Base-by-base conservation (phyloP, 2,797 vertebrate species). In the Rhinoraja longicauda region DNA sequence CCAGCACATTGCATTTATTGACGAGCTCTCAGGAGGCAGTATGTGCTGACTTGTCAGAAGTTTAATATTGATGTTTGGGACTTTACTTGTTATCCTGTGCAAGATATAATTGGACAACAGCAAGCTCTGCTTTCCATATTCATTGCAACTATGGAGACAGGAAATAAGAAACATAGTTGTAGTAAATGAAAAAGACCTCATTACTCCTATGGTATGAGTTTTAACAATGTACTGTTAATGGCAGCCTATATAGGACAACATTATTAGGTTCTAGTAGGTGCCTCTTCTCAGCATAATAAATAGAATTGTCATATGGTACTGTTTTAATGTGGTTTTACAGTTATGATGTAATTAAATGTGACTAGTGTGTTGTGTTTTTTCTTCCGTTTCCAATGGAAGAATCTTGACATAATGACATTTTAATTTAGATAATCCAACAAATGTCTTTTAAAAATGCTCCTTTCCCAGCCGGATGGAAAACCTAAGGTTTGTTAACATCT, bases 31-130 rank as follows among this genome's bases (percentile, higher is more conserved):
- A 9, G 84, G 59, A 88, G 84, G 62, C 84, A 36, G 59, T 88
- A 88, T 36, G 59, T 88, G 84, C 84, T 88, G 84, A 88, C 7
- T 88, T 64, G 84, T 88, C 84, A 88, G 62, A 88, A 88, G 84
- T 88, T 45, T 88, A 88, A 67, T 62, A 67, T 88, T 88, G 62
- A 88, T 32, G 32, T 88, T 88, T 88, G 84, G 59, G 84, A 67
- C n/a, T 88, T 67, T 64, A 62, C 62, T 88, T 88, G 84, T 67
- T 88, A 88, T 88, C 62, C 84, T 64, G n/a, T 88, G n/a, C 59
- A 88, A 88, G 62, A 15, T 67, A 84, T 88, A 64, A 88, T 17
- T 88, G n/a, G 84, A 36, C 84, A 88, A 67, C 62, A 67, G n/a
- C 84, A 88, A 19, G n/a, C 84, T 88, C 59, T 88, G 84, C 84